Percentiles rank a stretch among this genome's conserved stretches.
These are phyloP conservation scores for Noturus placidus DNA, from an alignment of 2,113 vertebrate species.

Conservation along the genomic window DNA sequence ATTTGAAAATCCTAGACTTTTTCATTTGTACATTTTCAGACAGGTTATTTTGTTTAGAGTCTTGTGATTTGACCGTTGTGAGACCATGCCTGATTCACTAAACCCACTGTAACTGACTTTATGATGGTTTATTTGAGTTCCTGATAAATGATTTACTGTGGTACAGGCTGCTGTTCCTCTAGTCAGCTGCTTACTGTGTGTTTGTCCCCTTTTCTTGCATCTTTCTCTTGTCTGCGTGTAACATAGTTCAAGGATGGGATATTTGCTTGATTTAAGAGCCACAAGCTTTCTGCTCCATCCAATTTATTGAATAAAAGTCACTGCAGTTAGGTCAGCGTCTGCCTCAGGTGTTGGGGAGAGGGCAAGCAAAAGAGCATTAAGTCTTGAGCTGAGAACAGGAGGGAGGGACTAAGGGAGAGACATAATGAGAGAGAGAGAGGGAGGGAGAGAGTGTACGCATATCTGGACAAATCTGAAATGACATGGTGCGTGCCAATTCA, in stretches of 20 bases:
- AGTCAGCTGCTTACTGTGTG: background rate
- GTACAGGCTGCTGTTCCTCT: background rate
- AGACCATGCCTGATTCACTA: background rate
- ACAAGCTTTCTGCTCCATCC: background rate
- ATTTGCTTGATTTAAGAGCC: slow-evolving; percentile 22
- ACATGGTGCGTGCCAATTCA: background rate
- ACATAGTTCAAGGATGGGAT: background rate
- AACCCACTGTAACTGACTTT: background rate
- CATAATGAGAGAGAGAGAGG: background rate
- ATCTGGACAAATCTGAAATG: background rate
- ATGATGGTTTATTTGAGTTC: background rate
- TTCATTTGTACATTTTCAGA: background rate
- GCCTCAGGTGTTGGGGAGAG: slow-evolving; percentile 49
- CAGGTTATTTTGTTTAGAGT: background rate
- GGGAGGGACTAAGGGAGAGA: background rate
- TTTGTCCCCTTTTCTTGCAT: background rate
- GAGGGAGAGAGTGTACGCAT: background rate
- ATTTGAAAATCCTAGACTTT: background rate
- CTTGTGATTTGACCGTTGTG: background rate
- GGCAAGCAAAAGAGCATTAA: background rate
- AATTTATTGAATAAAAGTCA: slow-evolving; percentile 36
- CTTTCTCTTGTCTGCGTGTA: background rate
- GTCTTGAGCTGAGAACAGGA: background rate
- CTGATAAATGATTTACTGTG: background rate
- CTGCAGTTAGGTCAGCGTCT: slow-evolving; percentile 58